phyloP scores from a whole-genome alignment of 1,140 invertebrate genomes.

The Scaptomyza pallida region DNA sequence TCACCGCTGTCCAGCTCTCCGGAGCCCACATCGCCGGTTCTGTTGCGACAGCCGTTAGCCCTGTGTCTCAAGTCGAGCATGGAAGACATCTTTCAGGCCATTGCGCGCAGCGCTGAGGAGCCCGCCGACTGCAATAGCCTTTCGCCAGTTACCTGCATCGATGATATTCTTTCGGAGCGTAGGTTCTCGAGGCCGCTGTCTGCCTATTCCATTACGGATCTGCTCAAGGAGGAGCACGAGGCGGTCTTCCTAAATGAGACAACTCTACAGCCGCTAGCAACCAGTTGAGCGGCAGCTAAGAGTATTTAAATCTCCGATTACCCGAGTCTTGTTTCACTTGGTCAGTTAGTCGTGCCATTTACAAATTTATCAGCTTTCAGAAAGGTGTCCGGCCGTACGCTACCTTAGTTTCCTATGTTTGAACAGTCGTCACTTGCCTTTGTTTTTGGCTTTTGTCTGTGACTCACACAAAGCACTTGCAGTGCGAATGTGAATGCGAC shows the following conservation, averaged over 20 bases:
- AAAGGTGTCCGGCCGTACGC: background rate
- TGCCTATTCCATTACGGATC: constrained; percentile 80
- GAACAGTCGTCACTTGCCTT: constrained; percentile 5
- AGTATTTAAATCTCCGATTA: background rate
- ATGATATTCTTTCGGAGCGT: constrained; percentile 77
- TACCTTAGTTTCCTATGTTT: background rate
- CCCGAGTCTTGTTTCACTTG: constrained; percentile 1
- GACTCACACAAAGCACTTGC: constrained; percentile 29
- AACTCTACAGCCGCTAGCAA: constrained; percentile 28
- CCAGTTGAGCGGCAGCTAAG: constrained; percentile 46
- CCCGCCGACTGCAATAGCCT: constrained; percentile 44
- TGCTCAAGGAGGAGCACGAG: constrained; percentile 76
- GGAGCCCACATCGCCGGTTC: constrained; percentile 53
- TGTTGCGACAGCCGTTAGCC: constrained; percentile 51
- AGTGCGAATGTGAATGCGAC: constrained; percentile 2
- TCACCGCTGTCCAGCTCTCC: constrained; percentile 71
- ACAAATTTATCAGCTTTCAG: background rate
- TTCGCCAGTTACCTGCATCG: constrained; percentile 76
- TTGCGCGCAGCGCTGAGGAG: constrained; percentile 73
- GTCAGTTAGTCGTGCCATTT: constrained; percentile 37
- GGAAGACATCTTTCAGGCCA: constrained; percentile 78
- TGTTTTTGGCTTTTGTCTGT: constrained; percentile 5
- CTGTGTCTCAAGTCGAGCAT: constrained; percentile 76
- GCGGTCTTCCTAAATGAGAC: constrained; percentile 63
- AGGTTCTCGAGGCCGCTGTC: constrained; percentile 71